Evolutionary conservation across 1,140 invertebrate genomes (phyloP), one percentile per base, ranked within the genome.

Genomic region (Batillaria attramentaria): DNA sequence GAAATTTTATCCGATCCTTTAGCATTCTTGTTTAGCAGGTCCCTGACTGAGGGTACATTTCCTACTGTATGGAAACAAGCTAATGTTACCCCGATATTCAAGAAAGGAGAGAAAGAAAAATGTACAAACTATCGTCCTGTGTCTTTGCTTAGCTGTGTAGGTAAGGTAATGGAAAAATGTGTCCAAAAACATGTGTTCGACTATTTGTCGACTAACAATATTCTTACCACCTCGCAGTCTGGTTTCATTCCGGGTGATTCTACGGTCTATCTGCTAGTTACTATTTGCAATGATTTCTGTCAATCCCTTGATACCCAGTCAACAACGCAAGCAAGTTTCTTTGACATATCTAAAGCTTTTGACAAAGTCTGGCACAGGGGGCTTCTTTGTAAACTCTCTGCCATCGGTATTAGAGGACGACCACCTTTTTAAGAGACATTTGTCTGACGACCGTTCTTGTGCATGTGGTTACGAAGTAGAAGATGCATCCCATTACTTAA

Each of bases 311-410:
- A 62, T 18, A n/a, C 16, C 33, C n/a, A 62, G 33, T 28, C 57
- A 62, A 62, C 57, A 28, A 31, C 57, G 33, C 57, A 62, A 62
- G 57, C 57, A 20, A 62, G n/a, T 62, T 62, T 62, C 24, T 62
- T 62, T 62, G 57, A 62, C n/a, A 62, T 62, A 62, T 62, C 57
- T 62, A 62, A 62, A n/a, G 57, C 57, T 3, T 62, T 62, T n/a
- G 57, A 62, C 24, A 62, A 62, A n/a, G 57, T 62, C 8, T 62
- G 57, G 57, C 57, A 62, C 57, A 24, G 24, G 10, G 57, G 24
- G 33, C 33, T 62, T 28, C 0, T 62, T 10, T n/a, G 24, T n/a
- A 62, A 62, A n/a, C 57, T 62, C 0, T 62, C 57, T 2, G 57
- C 24, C 39, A 10, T 66, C 5, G 65, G 65, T 66, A 66, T 66